Conservation (phyloP, 2,797 vertebrate species). For the Cottoperca gobio region DNA sequence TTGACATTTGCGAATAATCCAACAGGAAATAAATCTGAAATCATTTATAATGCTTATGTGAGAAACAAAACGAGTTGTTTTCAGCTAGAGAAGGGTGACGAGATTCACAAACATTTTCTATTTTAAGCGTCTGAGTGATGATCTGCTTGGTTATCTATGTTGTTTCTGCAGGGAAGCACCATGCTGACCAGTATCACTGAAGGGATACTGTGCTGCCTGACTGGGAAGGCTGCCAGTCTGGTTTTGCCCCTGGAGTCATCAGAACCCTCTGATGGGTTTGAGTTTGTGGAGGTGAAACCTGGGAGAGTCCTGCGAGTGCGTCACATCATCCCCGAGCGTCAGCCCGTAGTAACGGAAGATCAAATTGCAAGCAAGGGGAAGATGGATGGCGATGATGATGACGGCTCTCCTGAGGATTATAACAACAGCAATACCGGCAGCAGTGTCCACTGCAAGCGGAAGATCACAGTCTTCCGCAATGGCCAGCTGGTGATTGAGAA, state of each 20-base stretch:
- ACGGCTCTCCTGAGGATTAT: slow-evolving; percentile 23
- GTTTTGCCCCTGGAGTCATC: slow-evolving; percentile 91
- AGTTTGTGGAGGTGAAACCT: slow-evolving; percentile 96
- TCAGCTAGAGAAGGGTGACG: neutral
- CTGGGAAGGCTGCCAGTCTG: slow-evolving; percentile 89
- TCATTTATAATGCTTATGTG: slow-evolving; percentile 6
- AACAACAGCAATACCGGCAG: slow-evolving; percentile 42
- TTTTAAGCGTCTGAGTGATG: slow-evolving; percentile 5
- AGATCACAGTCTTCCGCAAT: slow-evolving; percentile 94
- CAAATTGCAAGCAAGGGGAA: slow-evolving; percentile 38
- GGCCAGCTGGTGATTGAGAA: slow-evolving; percentile 97
- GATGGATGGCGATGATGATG: slow-evolving; percentile 10
- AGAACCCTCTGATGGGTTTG: slow-evolving; percentile 90
- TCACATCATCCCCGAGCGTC: slow-evolving; percentile 85
- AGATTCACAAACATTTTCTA: neutral
- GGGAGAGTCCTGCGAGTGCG: slow-evolving; percentile 92
- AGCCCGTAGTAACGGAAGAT: slow-evolving; percentile 39
- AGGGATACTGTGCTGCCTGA: slow-evolving; percentile 94
- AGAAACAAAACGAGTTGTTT: neutral
- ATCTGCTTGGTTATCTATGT: slow-evolving; percentile 31
- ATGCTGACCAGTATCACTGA: slow-evolving; percentile 97
- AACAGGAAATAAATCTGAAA: slow-evolving; percentile 6
- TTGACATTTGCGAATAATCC: slow-evolving; percentile 41
- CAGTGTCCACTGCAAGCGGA: slow-evolving; percentile 92
- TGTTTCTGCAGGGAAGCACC: slow-evolving; percentile 65